Conservation (phyloP, 2,113 vertebrate species). For the Arizona elegans region DNA sequence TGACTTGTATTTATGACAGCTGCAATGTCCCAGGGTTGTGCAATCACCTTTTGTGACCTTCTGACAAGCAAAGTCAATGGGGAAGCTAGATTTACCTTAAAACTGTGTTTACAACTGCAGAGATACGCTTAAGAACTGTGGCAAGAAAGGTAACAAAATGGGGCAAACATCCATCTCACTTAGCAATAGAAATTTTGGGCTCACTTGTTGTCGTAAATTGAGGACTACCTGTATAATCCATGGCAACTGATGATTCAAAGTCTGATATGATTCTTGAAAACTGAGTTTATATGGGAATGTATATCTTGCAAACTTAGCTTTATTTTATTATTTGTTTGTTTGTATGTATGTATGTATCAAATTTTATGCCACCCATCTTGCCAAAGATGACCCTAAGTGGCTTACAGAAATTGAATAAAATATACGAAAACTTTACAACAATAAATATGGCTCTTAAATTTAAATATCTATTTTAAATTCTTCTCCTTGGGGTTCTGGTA, state of each 20-base stretch:
- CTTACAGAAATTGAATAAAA: no score
- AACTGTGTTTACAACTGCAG: neutral
- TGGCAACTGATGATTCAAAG: neutral
- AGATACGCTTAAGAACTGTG: neutral
- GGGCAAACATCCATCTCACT: neutral
- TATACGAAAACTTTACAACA: no score
- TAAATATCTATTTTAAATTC: neutral
- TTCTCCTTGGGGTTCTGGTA: neutral
- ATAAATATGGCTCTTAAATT: no score
- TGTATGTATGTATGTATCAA: no score
- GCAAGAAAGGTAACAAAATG: neutral
- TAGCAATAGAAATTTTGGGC: neutral
- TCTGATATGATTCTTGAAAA: neutral
- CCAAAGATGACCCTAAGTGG: no score
- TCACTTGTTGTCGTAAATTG: neutral
- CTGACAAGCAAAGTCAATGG: no score
- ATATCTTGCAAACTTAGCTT: neutral
- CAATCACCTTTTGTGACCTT: no score
- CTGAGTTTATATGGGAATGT: neutral
- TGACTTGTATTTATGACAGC: neutral
- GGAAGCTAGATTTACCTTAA: neutral
- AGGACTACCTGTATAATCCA: neutral
- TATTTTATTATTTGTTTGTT: no score
- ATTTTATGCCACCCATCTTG: no score
- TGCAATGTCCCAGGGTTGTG: no score